Evolutionary conservation across 2,888 invertebrate genomes (phyloP), one percentile per base, ranked within the genome.

Genomic region (Ariolimax columbianus): DNA sequence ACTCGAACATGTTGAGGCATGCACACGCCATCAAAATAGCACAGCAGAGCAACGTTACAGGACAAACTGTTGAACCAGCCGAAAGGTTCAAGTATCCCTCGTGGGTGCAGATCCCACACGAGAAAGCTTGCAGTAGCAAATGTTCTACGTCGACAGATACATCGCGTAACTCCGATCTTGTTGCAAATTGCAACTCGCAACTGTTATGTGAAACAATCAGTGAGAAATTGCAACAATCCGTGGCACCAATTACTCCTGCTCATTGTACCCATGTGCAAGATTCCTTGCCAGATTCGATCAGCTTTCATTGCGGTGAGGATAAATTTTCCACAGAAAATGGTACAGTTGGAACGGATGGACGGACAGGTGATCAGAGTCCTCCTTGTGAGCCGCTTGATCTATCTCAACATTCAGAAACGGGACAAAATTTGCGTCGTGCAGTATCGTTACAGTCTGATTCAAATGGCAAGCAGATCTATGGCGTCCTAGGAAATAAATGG

Each of bases 311-410:
- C 33, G 26, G 40, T 17, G 40, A 3, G 2, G 11, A 7, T 9
- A 36, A 40, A 72, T 72, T 26, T 19, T 26, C 38, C 3, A 40
- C 38, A 19, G 40, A 38, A 38, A 30, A 33, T 9, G 72, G 4
- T 26, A 40, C 4, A 23, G 38, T 6, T 72, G 26, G 23, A 40
- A 3, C 40, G 0, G 72, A 23, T 1, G 7, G 0, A 40, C 26
- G 40, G 7, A 2, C 72, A 26, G n/a, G 38, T 26, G 26, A 72
- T 38, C 19, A 4, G 26, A 72, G n/a, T 72, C 23, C n/a, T 9
- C 72, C 72, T 72, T 72, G 40, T 11, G 40, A 72, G 26, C 72
- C 72, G 40, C 38, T 72, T 9, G 72, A 72, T 72, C n/a, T 72
- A 26, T 72, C 72, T 19, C 38, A 11, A 40, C 40, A 26, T 40